A percentile compares a stretch with the other conserved stretches of the same genome.
phyloP scores from a whole-genome alignment of 2,113 vertebrate species.

The Hassar affinis region DNA sequence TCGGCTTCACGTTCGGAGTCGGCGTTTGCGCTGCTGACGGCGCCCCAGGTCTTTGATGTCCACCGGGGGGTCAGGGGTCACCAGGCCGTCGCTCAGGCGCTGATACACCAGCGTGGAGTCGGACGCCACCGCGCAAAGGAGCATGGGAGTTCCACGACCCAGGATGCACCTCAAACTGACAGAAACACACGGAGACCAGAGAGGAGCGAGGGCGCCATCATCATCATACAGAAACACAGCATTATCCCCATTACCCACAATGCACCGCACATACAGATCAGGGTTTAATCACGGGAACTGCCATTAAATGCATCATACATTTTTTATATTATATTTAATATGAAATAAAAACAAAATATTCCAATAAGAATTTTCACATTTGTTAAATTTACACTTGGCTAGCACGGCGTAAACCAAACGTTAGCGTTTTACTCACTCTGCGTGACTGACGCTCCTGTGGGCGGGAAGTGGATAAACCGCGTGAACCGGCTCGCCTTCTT shows the following conservation, averaged over 20 bases:
- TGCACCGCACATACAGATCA: not conserved
- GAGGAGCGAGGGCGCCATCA: not conserved
- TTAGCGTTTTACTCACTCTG: slow-evolving; percentile 70
- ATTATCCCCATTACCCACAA: not conserved
- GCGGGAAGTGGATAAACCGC: slow-evolving; percentile 81
- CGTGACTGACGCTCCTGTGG: slow-evolving; percentile 77
- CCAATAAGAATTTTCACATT: no score
- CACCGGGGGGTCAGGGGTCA: slow-evolving; percentile 84
- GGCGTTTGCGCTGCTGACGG: slow-evolving; percentile 70
- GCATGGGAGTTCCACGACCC: slow-evolving; percentile 62
- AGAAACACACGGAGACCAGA: not conserved
- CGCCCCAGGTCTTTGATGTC: slow-evolving; percentile 68
- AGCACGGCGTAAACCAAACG: no score
- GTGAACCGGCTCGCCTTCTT: slow-evolving; percentile 71
- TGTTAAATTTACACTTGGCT: no score
- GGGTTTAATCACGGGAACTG: no score
- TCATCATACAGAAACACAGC: no score
- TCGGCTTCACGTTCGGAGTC: slow-evolving; percentile 60
- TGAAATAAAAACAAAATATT: no score
- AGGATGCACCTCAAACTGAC: slow-evolving; percentile 68
- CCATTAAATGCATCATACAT: no score
- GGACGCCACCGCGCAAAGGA: slow-evolving; percentile 85
- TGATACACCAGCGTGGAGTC: slow-evolving; percentile 96
- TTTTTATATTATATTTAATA: no score
- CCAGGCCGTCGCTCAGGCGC: slow-evolving; percentile 85